Evolutionary conservation across 2,797 vertebrate genomes (phyloP).

Genomic region (Anniella stebbinsi): DNA sequence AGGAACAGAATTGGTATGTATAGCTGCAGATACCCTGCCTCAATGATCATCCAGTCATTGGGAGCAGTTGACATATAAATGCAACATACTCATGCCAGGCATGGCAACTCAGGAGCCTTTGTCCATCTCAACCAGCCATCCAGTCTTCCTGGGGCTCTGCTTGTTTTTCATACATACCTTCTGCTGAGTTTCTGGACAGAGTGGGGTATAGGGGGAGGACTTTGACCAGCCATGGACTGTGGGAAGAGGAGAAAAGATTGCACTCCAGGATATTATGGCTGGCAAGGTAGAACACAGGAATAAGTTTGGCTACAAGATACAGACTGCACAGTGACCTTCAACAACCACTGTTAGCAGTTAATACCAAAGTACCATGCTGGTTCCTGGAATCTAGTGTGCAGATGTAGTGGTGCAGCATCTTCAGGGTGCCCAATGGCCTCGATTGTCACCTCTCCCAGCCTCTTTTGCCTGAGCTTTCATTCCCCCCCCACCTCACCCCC

Average conservation of each 20-base stretch:
- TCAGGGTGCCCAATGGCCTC: neutral
- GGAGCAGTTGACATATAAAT: neutral
- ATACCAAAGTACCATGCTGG: neutral
- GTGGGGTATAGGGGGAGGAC: neutral
- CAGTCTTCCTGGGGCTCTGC: neutral
- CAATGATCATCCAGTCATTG: neutral
- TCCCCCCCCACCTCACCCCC: too few species aligned
- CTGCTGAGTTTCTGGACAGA: neutral
- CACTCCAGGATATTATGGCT: neutral
- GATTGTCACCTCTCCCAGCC: too few species aligned
- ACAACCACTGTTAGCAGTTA: neutral
- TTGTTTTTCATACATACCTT: neutral
- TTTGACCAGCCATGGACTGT: neutral
- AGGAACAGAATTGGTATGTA: neutral
- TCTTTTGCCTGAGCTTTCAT: too few species aligned
- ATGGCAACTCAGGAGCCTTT: neutral
- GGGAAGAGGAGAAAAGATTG: neutral
- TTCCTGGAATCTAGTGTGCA: neutral
- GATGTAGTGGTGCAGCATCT: neutral
- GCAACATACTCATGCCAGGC: neutral
- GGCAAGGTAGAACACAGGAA: neutral
- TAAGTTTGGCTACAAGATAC: neutral
- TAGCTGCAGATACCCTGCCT: neutral
- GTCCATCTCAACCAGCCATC: neutral
- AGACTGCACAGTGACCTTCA: neutral